Evolutionary conservation across 2,888 invertebrate genomes (phyloP), one percentile per base, ranked within the genome.

Genomic region (Capitulum mitella): DNA sequence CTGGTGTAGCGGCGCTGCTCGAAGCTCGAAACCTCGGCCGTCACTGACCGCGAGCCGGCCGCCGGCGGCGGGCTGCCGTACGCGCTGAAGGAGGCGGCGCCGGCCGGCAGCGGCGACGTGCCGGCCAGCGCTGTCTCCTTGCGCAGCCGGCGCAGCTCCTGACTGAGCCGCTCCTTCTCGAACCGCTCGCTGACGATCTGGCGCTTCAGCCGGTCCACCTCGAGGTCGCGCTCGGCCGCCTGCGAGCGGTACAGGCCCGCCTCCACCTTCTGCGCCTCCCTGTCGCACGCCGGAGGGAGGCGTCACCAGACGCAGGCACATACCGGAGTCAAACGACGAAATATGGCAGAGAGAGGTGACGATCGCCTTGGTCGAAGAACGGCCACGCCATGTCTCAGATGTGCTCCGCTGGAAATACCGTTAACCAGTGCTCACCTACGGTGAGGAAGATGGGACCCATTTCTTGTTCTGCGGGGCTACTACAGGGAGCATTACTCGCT

Each of bases 1-100:
- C 29, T 26, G 22, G 37, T 40, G 40, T 40, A 37, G 1, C 40
- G 22, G 10, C 70, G 70, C 6, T 29, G 29, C 85, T 81, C 90
- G 85, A 82, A 90, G 88, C 84, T 90, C 88, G 79, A n/a, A n/a
- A n/a, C 83, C 84, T 85, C 40, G 5, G 12, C 29, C 12, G n/a
- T n/a, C 37, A 40, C 34, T n/a, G 58, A 61, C 29, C 32, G 29
- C 14, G 16, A 37, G 32, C 14, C 6, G 29, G 54, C 12, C 12
- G n/a, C 46, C 8, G 6, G 26, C 3, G 58, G 16, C 26, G 77
- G n/a, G 40, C n/a, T 54, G 40, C 14, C n/a, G 54, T 16, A 26
- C 1, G 8, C 26, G 43, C 77, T 22, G 26, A 22, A 40, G 70
- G 16, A 8, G 40, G 26, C 19, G 10, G 8, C 70, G 70, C 19